Evolutionary conservation across 2,888 invertebrate genomes (phyloP), one percentile per base, ranked within the genome.

Genomic region (Scaptomyza parva): DNA sequence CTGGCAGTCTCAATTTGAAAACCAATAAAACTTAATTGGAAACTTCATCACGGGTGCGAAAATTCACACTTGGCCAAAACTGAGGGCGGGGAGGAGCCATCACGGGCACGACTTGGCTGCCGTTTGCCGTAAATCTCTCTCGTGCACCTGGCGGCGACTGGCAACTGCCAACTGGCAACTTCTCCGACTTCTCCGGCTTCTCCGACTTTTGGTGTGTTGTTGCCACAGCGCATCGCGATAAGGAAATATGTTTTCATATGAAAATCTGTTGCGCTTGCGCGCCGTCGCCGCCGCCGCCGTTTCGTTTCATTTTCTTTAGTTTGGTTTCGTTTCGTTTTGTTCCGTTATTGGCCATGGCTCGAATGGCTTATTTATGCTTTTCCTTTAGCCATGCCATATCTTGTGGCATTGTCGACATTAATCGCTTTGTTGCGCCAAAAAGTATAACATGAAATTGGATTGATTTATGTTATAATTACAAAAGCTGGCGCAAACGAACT

Each of bases 21-120:
- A 85, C 76, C 78, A 88, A 89, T 89, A 89, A 88, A 88, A 89
- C 89, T 89, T 89, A 89, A 89, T 89, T 89, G 89, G 89, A 89
- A 88, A 88, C 83, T 89, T 88, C 83, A 86, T 87, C 87, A 88
- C 82, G 81, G 87, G 88, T 89, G 89, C 82, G 76, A 89, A 88
- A 89, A 82, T 88, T 89, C 86, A 89, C 89, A 89, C 89, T 77
- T 76, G 76, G 62, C 70, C 59, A 37, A 37, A 47, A 39, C 57
- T 48, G 63, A 72, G 57, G 53, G 73, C 66, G 70, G 73, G 70
- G 66, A 70, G 58, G 44, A 73, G 73, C 55, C 67, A 69, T 59
- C 72, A 69, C 74, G 63, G 77, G 76, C 81, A 81, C 82, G 82
- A 83, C 79, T 83, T 63, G 73, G 82, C 84, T 83, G 82, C 82